phyloP scores from a whole-genome alignment of 2,113 vertebrate species.

The Notiomystis cincta region DNA sequence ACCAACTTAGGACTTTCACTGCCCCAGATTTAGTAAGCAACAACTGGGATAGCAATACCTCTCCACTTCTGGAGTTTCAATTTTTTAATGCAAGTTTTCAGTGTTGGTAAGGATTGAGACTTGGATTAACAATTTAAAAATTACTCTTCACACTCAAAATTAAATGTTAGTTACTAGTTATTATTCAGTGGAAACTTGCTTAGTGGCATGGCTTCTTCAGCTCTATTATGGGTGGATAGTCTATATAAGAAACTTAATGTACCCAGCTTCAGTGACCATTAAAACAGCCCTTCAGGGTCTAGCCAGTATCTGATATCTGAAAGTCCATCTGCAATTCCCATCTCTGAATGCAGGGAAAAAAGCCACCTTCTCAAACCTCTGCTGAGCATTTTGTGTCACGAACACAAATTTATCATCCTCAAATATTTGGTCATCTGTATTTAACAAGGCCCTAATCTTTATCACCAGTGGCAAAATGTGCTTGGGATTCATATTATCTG shows the following conservation, averaged over 20 bases:
- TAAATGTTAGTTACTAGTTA: neutral
- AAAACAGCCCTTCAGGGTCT: neutral
- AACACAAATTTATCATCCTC: neutral
- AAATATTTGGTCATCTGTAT: neutral
- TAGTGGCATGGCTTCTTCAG: neutral
- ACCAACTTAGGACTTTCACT: neutral
- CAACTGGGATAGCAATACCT: neutral
- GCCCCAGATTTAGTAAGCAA: neutral
- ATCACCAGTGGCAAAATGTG: neutral
- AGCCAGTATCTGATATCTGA: neutral
- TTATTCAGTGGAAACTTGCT: neutral
- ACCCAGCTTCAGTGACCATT: neutral
- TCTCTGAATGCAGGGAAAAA: fast-evolving
- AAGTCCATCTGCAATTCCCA: neutral
- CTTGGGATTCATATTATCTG: neutral
- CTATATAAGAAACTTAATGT: neutral
- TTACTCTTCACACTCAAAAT: neutral
- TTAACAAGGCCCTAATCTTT: neutral
- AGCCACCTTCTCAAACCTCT: neutral
- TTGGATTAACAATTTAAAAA: neutral
- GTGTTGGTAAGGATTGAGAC: neutral
- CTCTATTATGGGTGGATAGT: neutral
- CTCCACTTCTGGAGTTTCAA: neutral
- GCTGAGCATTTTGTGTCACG: fast-evolving
- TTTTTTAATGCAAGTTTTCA: neutral